Conservation (phyloP, 2,888 invertebrate species). For the Drosophila rubida region DNA sequence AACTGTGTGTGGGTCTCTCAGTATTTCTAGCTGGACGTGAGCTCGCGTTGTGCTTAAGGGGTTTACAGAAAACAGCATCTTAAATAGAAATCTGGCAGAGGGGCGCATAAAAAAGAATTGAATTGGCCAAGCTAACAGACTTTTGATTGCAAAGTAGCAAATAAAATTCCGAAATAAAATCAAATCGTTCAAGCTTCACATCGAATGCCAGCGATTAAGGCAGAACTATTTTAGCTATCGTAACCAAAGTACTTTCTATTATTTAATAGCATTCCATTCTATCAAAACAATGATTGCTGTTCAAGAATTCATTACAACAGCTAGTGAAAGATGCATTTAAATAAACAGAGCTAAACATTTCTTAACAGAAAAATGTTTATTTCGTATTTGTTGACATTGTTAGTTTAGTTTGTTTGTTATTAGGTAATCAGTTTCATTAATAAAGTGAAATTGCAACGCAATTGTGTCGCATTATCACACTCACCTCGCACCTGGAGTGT, state of each 20-base stretch:
- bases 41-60: slow-evolving; percentile 16
- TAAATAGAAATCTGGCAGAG: slow-evolving; percentile 54
- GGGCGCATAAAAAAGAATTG: slow-evolving; percentile 19
- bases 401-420: too few species aligned
- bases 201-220: neutral
- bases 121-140: slow-evolving; percentile 12
- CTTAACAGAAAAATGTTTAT: neutral
- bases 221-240: neutral
- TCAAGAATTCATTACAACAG: neutral
- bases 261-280: neutral
- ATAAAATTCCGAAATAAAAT: slow-evolving; percentile 1
- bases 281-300: neutral
- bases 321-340: neutral
- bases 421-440: slow-evolving; percentile 5
- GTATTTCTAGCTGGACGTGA: slow-evolving; percentile 9
- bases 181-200: neutral
- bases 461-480: slow-evolving; percentile 19
- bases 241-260: neutral
- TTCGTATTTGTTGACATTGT: too few species aligned
- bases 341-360: too few species aligned
- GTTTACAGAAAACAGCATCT: slow-evolving; percentile 34
- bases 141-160: slow-evolving; percentile 8
- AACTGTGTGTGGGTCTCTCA: slow-evolving; percentile 10
- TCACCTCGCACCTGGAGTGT: neutral
- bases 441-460: slow-evolving; percentile 25